Conservation (phyloP, 2,888 invertebrate genomes). For the Sphaerophoria rueppellii region DNA sequence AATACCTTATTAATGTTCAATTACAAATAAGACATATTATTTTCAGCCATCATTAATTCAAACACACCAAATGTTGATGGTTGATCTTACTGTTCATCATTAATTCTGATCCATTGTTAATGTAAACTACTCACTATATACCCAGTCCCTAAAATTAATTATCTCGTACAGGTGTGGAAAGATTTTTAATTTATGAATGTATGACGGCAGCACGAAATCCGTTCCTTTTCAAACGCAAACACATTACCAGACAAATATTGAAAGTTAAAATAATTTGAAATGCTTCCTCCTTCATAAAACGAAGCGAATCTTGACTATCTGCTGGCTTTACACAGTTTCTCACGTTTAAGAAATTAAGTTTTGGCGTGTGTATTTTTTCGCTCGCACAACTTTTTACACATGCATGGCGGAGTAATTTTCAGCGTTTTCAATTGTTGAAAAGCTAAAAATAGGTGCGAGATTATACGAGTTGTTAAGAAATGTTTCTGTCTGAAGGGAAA, state of each 20-base stretch:
- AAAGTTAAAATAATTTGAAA: not conserved
- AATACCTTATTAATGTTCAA: no score
- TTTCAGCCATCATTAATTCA: no score
- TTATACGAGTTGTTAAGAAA: not conserved
- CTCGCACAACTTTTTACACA: not conserved
- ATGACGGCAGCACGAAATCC: not conserved
- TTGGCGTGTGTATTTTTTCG: not conserved
- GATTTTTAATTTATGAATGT: not conserved
- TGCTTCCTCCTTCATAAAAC: not conserved
- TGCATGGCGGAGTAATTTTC: not conserved
- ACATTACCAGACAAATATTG: not conserved
- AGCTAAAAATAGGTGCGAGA: not conserved
- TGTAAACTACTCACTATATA: no score
- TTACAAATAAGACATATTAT: no score
- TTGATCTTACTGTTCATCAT: no score
- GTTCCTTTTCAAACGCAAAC: not conserved
- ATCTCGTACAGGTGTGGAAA: not conserved
- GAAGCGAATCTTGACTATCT: not conserved
- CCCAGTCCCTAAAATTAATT: no score
- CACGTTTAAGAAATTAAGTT: constrained; percentile 2
- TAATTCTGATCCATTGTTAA: no score
- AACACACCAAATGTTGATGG: no score
- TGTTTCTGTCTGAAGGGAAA: not conserved
- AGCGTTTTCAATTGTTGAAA: not conserved
- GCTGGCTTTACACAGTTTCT: not conserved